Evolutionary conservation across 2,113 vertebrate genomes (phyloP), one percentile per base, ranked within the genome.

Genomic region (Helogale parvula): DNA sequence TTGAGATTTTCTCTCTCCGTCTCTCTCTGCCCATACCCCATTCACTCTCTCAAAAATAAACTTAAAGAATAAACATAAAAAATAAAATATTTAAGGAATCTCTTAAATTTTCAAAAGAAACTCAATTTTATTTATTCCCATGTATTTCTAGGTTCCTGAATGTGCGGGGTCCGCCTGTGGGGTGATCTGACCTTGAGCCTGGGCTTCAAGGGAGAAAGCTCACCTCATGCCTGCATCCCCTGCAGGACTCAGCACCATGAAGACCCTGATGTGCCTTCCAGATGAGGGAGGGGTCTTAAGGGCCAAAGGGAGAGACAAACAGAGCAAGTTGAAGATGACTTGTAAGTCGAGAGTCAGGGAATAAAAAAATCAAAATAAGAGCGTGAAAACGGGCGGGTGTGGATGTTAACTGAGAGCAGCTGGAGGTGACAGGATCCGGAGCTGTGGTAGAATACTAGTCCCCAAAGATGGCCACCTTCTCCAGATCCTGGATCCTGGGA

Each of bases 51-150:
- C 57, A 60, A 60, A 60, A 60, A 23, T 60, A 60, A 23, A 60
- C 54, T 60, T 57, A 57, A 60, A 60, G 23, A 60, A 60, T 21
- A 57, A 57, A 57, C 5, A 21, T 21, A 60, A 60, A 60, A 23
- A 60, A 60, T 23, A 65, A 65, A 65, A 65, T 65, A 27, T 65
- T 65, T 65, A 65, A 29, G 63, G 11, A 65, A 65, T 13, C 14
- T 14, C 27, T 38, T 76, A 27, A 76, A 76, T 82, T 82, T 82
- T 82, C 80, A 60, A 88, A 33, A 74, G 38, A 74, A 65, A 41
- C 52, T 80, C 33, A 52, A 41, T 92, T 83, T 45, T 57, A 57
- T 72, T 84, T 27, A 47, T 72, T 45, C 4, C 19, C 14, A 27
- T 27, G n/a, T 25, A 57, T 38, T 81, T 27, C 19, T 81, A 65